phyloP scores from a whole-genome alignment of 2,888 invertebrate species.

The Drosophila setosimentum region DNA sequence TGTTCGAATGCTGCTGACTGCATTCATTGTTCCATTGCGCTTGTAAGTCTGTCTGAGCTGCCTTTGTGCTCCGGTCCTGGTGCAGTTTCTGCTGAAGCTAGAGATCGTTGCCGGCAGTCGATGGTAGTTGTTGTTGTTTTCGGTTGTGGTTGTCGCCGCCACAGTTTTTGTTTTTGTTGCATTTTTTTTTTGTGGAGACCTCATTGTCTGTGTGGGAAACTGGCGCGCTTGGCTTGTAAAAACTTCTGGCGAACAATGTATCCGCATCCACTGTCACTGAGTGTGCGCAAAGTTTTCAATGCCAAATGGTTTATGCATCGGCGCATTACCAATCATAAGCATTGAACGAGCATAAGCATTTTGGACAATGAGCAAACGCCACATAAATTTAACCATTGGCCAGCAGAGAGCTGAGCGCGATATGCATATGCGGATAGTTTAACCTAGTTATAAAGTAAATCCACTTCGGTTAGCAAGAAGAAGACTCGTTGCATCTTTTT shows the following conservation, averaged over 20 bases:
- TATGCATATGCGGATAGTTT: slow-evolving; percentile 74
- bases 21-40: slow-evolving; percentile 75
- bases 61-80: slow-evolving; percentile 56
- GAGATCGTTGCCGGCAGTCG: slow-evolving; percentile 50
- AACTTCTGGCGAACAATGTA: slow-evolving; percentile 64
- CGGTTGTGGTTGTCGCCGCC: slow-evolving; percentile 63
- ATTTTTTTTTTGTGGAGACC: slow-evolving; percentile 45
- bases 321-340: slow-evolving; percentile 66
- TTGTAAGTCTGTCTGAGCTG: slow-evolving; percentile 73
- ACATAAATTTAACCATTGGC: slow-evolving; percentile 66
- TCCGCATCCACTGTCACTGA: slow-evolving; percentile 46
- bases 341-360: slow-evolving; percentile 52
- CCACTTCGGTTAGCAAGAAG: neutral
- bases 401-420: slow-evolving; percentile 44
- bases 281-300: slow-evolving; percentile 69
- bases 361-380: slow-evolving; percentile 75
- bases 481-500: slow-evolving; percentile 46
- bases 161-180: slow-evolving; percentile 37
- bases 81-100: slow-evolving; percentile 46
- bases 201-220: slow-evolving; percentile 79
- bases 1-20: slow-evolving; percentile 72
- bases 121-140: slow-evolving; percentile 45
- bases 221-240: slow-evolving; percentile 71
- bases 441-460: slow-evolving; percentile 59
- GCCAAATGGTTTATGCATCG: slow-evolving; percentile 79